phyloP scores from a whole-genome alignment of 2,113 vertebrate species.

The Indri indri region DNA sequence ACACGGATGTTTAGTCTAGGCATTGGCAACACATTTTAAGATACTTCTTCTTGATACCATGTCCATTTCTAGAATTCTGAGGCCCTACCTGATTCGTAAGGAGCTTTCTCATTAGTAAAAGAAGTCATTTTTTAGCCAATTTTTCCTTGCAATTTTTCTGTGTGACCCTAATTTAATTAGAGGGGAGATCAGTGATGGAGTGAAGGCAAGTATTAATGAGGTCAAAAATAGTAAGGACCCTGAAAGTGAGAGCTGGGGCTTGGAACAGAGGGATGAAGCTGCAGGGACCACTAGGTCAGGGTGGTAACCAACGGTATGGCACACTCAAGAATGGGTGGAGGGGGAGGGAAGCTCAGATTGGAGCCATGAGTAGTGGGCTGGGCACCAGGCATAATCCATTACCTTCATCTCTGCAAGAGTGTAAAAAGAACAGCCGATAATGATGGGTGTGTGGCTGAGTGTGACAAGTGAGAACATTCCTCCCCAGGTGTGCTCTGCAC shows the following conservation, averaged over 20 bases:
- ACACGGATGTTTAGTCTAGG: neutral
- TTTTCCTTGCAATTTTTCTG: neutral
- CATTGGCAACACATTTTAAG: neutral
- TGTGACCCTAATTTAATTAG: conserved; percentile 4
- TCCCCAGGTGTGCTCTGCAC: neutral
- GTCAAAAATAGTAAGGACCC: neutral
- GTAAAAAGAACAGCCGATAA: neutral
- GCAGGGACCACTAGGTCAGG: neutral
- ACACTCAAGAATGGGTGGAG: neutral
- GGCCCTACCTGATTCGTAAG: neutral
- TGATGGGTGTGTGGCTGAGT: fast-evolving
- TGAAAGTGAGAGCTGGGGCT: neutral
- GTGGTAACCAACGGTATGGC: no score
- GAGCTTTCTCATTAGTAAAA: neutral
- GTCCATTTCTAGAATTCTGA: neutral
- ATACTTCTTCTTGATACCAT: neutral
- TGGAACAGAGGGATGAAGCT: neutral
- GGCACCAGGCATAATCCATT: neutral
- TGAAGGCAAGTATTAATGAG: neutral
- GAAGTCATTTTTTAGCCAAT: neutral
- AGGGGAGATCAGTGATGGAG: neutral
- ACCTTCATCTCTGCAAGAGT: neutral
- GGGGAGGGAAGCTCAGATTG: no score
- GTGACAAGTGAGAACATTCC: neutral
- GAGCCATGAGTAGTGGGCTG: neutral